Evolutionary conservation across 1,140 invertebrate species (phyloP), one percentile per base, ranked within the genome.

Genomic region (Brachionus asplanchnoidis): DNA sequence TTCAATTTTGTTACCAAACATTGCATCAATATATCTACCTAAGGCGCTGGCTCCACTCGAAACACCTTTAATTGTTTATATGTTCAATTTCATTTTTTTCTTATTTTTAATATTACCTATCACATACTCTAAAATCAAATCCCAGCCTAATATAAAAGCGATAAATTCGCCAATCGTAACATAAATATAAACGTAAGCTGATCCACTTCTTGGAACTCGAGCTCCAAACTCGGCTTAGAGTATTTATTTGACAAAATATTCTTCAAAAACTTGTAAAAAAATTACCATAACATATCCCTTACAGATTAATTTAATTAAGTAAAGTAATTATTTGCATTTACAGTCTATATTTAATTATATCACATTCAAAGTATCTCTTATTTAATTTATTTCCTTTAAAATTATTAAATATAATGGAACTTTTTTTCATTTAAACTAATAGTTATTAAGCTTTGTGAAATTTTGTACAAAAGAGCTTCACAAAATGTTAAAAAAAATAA

Each of bases 121-220:
- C 92, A 95, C 94, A 87, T 96, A 94, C 88, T 96, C 95, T 78
- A 96, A 89, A 66, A 95, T 91, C 85, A 96, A 94, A 87, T 95
- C 95, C 95, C 95, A 96, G 20, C 95, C 95, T 86, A 96, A 95
- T 65, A 96, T 92, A 86, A 96, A 96, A 0, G 95, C 95, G 94
- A 94, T 95, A 87, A 96, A 94, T 89, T 96, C 95, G 14, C 95
- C 95, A 73, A 96, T 91, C 60, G 94, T 84, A 32, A 85, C 85
- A 70, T 87, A 87, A 11, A 85, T 78, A 66, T 87, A 88, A 0
- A 87, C 86, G 87, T 96, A 96, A 1, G 95, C 95, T 8, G 94
- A 95, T 5, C 95, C 95, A 23, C 95, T 94, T 90, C 95, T 94
- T 0, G 95, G 95, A 77, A 95, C 93, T 65, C 94, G 92, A 0